A percentile compares a stretch with the other conserved stretches of the same genome.
These are phyloP conservation scores for Dendrocincla fuliginosa DNA, from an alignment of 2,797 vertebrate genomes.

Conservation along the genomic window DNA sequence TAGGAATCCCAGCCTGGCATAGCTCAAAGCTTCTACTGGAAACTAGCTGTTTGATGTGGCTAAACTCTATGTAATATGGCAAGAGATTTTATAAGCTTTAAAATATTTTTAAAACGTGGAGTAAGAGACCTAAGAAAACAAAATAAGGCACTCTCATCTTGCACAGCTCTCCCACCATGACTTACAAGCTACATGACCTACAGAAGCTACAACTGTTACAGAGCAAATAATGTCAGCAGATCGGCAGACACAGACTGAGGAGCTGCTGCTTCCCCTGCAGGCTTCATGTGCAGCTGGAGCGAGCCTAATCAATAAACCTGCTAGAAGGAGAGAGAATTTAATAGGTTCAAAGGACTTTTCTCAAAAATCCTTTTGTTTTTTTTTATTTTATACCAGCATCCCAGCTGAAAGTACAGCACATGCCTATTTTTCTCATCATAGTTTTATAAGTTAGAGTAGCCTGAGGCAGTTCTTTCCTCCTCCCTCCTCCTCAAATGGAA, in stretches of 20 bases:
- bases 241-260: not conserved
- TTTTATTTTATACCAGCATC: not conserved
- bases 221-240: not conserved
- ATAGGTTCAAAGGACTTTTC: not conserved
- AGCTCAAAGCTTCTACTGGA: not conserved
- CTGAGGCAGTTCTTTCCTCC: not conserved
- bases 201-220: not conserved
- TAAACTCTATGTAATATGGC: not conserved
- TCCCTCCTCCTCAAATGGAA: not conserved
- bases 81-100: not conserved
- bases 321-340: not conserved
- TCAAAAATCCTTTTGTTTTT: not conserved
- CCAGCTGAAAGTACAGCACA: not conserved
- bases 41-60: not conserved
- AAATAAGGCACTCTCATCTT: fast-evolving
- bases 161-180: not conserved
- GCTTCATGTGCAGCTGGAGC: not conserved
- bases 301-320: not conserved
- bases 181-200: no score
- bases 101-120: not conserved
- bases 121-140: not conserved
- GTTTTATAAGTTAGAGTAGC: not conserved
- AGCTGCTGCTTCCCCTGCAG: not conserved
- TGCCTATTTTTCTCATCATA: not conserved
- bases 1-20: not conserved